Percentiles rank a stretch among this genome's conserved stretches.
Evolutionary conservation across 2,113 vertebrate genomes (phyloP).

Genomic region (Petrocephalus microphthalmus): DNA sequence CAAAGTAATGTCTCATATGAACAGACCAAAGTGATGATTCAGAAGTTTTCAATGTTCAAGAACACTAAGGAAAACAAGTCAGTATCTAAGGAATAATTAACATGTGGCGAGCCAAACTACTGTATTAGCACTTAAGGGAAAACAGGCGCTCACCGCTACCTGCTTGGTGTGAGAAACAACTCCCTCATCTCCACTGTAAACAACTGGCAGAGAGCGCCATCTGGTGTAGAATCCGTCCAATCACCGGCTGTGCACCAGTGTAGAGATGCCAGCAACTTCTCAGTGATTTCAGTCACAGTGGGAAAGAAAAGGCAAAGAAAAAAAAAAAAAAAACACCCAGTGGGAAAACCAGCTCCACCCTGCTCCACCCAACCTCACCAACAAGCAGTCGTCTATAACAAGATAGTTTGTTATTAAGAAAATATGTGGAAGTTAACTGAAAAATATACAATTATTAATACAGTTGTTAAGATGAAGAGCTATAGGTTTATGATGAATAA

Average conservation of each 20-base stretch:
- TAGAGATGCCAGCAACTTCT: neutral
- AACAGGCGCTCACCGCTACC: neutral
- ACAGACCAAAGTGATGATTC: neutral
- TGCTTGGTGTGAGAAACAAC: neutral
- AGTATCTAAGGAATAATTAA: neutral
- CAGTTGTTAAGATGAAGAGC: slow-evolving; percentile 54
- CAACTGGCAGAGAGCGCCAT: neutral
- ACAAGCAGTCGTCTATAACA: neutral
- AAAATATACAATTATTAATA: slow-evolving; percentile 72
- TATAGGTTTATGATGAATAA: slow-evolving; percentile 55
- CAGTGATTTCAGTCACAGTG: neutral
- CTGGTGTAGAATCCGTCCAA: neutral
- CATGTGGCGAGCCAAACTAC: neutral
- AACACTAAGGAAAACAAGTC: neutral
- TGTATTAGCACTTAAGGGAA: neutral
- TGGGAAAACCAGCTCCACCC: neutral
- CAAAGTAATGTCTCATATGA: neutral
- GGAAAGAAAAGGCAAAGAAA: neutral
- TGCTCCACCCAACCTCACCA: neutral
- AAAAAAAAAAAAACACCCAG: neutral
- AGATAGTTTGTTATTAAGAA: slow-evolving; percentile 66
- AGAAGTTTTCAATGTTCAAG: neutral
- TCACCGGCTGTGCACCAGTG: neutral
- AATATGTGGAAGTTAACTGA: slow-evolving; percentile 82
- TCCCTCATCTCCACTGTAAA: neutral